Base-by-base conservation (phyloP, 2,888 invertebrate genomes). In the Hirudinaria manillensis region DNA sequence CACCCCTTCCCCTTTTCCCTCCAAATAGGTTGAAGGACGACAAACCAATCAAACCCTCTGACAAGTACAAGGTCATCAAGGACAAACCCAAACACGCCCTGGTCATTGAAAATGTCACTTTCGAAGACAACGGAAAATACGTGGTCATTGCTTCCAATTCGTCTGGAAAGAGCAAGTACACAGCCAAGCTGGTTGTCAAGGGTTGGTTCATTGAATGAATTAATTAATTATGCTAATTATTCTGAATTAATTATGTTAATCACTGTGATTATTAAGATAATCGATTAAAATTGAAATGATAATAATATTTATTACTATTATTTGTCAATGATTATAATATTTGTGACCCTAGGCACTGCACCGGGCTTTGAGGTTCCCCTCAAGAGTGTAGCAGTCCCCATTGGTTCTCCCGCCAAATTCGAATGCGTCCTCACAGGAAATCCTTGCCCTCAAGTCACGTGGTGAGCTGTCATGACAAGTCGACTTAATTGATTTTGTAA, bases 91-190 rank as follows among this genome's bases (percentile, higher is more conserved):
- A 45, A 7, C 72, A 72, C 56, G 32, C 72, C 1, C 56, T 72
- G 27, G 32, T 55, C 56, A 55, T 72, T 34, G 51, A 55, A 29
- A n/a, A 13, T 16, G 32, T 72, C 32, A 53, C 29, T 21, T 72
- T 72, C 56, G 72, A 72, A 2, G 72, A 72, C 34, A 72, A 72
- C 34, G 72, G 45, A 38, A 72, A 72, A 27, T 72, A 72, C 32
- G n/a, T 24, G 3, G 72, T 51, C 53, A 34, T 72, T 55, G 72
- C 72, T 32, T 38, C 72, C 29, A 72, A 72, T 51, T 16, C 53
- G 29, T 72, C 55, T 55, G 72, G 72, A 2, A 72, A 72, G 29
- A 72, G 72, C 72, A 72, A 72, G 34, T 72, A 27, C 34, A n/a
- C 45, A 4, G 72, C 72, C 6, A 53, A 51, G 16, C 34, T 72